Conservation (phyloP, 2,888 invertebrate genomes). For the Syritta pipiens region DNA sequence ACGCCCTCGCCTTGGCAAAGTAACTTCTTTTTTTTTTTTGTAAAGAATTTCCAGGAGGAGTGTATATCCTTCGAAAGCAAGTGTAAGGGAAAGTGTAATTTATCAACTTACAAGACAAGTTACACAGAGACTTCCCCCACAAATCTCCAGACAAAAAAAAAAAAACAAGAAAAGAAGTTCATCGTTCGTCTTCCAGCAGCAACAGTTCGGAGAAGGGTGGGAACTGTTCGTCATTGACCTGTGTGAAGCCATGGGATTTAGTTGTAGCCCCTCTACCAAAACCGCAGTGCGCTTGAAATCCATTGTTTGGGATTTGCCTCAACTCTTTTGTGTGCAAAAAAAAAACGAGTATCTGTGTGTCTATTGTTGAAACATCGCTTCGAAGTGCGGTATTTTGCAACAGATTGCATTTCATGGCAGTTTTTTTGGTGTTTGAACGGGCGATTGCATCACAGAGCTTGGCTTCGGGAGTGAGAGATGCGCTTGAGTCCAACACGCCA, state of each 20-base stretch:
- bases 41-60: slow-evolving; percentile 9
- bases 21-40: too few species aligned
- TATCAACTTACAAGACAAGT: slow-evolving; percentile 16
- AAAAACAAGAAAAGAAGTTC: slow-evolving; percentile 15
- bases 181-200: slow-evolving; percentile 49
- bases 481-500: too few species aligned
- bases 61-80: too few species aligned
- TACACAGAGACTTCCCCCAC: too few species aligned
- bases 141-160: not conserved
- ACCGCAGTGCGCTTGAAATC: slow-evolving; percentile 27
- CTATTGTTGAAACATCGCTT: too few species aligned
- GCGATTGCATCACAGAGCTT: too few species aligned
- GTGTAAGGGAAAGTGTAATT: slow-evolving; percentile 23
- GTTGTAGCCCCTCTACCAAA: slow-evolving; percentile 24
- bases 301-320: too few species aligned
- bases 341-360: too few species aligned
- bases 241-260: slow-evolving; percentile 45
- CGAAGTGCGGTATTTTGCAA: slow-evolving; percentile 9
- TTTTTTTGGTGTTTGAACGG: too few species aligned
- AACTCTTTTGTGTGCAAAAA: too few species aligned
- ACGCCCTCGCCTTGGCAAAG: slow-evolving; percentile 4
- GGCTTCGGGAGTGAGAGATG: too few species aligned
- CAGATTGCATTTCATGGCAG: slow-evolving; percentile 4
- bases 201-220: slow-evolving; percentile 21
- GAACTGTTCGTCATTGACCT: slow-evolving; percentile 57